Evolutionary conservation across 2,113 vertebrate genomes (phyloP), one percentile per base, ranked within the genome.

Genomic region (Oncorhynchus keta): DNA sequence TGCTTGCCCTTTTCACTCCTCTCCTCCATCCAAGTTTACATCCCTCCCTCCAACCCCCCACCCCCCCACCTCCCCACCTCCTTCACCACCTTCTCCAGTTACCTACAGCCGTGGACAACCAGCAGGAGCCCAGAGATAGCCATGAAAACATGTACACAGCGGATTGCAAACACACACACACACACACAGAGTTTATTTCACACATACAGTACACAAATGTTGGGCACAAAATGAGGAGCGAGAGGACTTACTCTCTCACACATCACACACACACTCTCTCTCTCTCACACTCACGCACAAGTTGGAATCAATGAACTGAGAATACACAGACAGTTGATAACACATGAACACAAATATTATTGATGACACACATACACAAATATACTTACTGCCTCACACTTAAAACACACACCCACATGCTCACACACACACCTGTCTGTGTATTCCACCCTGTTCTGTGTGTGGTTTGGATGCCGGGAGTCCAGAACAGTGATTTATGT

Each of bases 1-100:
- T 92, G 90, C 91, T 85, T 90, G 35, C 35, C 35, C 90, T 93
- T 92, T 88, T 92, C 90, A 90, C 89, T 90, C 92, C 1, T 14
- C 90, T 79, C 87, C 84, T 85, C 80, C 51, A 45, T 2, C 9
- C 16, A 89, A 92, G 88, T 92, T 92, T 92, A 89, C 88, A 77
- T 88, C 80, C 6, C 35, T 7, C 35, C 64, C 66, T 80, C 80
- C 88, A 75, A 87, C 1, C 79, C 20, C 79, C 79, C 65, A n/a
- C n/a, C n/a, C n/a, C n/a, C n/a, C n/a, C n/a, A n/a, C n/a, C n/a
- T n/a, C 20, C 79, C 79, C 65, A 81, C 79, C 22, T 24, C 76
- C 74, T 64, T 70, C 79, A 73, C 70, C 16, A 20, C 75, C 70
- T 32, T 9, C 67, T 39, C 67, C 20, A 4, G 30, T 68, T 68